These are phyloP conservation scores for Polyommatus icarus DNA, from an alignment of 2,888 invertebrate species.

Conservation along the genomic window DNA sequence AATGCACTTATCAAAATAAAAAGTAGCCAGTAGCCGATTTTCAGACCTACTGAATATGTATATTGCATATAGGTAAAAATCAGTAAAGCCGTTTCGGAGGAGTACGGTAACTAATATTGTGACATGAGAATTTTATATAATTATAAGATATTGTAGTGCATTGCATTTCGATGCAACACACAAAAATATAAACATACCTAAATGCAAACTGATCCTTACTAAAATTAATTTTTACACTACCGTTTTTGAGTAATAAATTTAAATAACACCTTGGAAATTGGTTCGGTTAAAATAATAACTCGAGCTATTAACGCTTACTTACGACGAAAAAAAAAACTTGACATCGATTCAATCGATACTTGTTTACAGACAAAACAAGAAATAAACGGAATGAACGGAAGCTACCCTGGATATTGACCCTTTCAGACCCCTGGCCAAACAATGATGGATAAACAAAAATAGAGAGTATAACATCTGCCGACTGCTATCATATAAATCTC, in stretches of 20 bases:
- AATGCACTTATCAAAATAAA: too few species aligned
- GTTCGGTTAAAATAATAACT: not conserved
- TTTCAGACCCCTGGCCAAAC: conserved; percentile 64
- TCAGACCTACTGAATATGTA: too few species aligned
- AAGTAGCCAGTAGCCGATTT: too few species aligned
- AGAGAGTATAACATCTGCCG: conserved; percentile 73
- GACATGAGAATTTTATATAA: too few species aligned
- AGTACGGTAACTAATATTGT: too few species aligned
- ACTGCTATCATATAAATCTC: conserved; percentile 78
- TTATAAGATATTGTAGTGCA: too few species aligned
- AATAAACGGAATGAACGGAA: conserved; percentile 68
- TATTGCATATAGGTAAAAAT: too few species aligned
- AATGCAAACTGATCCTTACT: not conserved
- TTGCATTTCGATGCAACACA: too few species aligned
- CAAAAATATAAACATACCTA: too few species aligned
- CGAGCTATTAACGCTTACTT: not conserved
- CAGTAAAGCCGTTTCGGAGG: too few species aligned
- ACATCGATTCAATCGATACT: conserved; percentile 56
- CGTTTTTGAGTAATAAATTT: not conserved
- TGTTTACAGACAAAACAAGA: conserved; percentile 66
- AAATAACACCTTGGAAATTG: not conserved
- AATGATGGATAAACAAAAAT: conserved; percentile 71
- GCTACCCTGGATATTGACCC: conserved; percentile 70
- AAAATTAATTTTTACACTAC: not conserved
- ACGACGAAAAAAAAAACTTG: conserved; percentile 33